Conservation (phyloP, 1,140 invertebrate species). For the Cydia pomonella region DNA sequence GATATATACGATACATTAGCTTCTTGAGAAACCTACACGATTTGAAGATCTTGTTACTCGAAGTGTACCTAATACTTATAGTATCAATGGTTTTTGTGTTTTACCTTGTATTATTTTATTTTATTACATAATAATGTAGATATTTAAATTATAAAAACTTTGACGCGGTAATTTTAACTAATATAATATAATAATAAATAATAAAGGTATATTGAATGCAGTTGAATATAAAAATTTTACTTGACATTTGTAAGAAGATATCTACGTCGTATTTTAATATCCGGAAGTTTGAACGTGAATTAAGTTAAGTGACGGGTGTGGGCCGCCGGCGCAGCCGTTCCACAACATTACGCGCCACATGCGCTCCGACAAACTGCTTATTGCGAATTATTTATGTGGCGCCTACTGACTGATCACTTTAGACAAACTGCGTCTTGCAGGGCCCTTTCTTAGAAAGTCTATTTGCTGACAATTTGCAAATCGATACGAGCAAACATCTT, state of each 20-base stretch:
- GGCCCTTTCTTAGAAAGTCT: conserved; percentile 37
- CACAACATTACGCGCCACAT: conserved; percentile 50
- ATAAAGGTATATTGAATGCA: background rate
- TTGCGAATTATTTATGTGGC: conserved; percentile 57
- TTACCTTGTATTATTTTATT: background rate
- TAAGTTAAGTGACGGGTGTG: conserved; percentile 49
- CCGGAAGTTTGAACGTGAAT: conserved; percentile 49
- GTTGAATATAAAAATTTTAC: background rate
- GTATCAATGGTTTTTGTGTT: too few relatives aligned
- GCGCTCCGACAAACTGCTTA: conserved; percentile 39
- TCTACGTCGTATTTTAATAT: conserved; percentile 33
- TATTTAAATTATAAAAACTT: too few relatives aligned
- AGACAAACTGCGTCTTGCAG: conserved; percentile 37
- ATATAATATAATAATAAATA: background rate
- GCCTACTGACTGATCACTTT: conserved; percentile 45
- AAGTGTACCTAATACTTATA: too few relatives aligned
- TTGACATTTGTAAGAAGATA: conserved; percentile 1
- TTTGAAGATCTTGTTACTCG: background rate
- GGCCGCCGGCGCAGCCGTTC: conserved; percentile 46
- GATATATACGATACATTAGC: conserved; percentile 2
- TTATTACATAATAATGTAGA: background rate
- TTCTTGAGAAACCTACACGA: conserved; percentile 11
- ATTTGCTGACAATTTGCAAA: conserved; percentile 15
- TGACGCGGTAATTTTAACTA: too few relatives aligned
- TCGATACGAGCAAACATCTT: background rate